Evolutionary conservation across 2,888 invertebrate genomes (phyloP).

Genomic region (Heliconius erato): DNA sequence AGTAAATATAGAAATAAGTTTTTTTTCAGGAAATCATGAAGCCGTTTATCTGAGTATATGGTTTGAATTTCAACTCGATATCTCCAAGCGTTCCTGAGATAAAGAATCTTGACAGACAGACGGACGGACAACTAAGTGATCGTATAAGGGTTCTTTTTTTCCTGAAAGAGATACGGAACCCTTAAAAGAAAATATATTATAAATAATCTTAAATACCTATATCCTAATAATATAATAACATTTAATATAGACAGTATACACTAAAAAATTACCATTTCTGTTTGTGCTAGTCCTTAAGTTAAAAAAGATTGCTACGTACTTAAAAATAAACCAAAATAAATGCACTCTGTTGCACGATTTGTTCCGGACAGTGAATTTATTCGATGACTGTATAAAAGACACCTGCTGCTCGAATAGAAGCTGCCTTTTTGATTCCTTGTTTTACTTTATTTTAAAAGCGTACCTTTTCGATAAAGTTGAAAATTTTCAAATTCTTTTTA

Average conservation of each 20-base stretch:
- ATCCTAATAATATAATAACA: too few species aligned
- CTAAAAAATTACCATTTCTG: neutral
- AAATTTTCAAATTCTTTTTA: neutral
- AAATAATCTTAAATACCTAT: too few species aligned
- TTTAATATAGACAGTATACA: neutral
- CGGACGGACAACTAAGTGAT: too few species aligned
- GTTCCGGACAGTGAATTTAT: conserved; percentile 37
- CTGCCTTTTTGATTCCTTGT: conserved; percentile 12
- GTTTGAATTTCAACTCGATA: too few species aligned
- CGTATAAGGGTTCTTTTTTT: too few species aligned
- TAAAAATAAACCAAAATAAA: conserved; percentile 7
- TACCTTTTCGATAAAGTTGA: neutral
- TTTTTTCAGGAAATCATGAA: too few species aligned
- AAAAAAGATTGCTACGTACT: neutral
- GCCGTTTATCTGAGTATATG: too few species aligned
- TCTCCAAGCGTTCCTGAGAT: too few species aligned
- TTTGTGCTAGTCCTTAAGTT: neutral
- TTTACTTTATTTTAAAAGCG: neutral
- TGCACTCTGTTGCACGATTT: conserved; percentile 27
- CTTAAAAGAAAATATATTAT: too few species aligned
- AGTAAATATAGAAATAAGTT: too few species aligned
- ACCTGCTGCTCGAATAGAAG: conserved; percentile 38
- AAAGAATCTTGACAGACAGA: too few species aligned
- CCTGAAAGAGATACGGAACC: too few species aligned
- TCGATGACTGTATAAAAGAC: conserved; percentile 36